Evolutionary conservation across 2,113 vertebrate genomes (phyloP).

Genomic region (Nycticebus coucang): DNA sequence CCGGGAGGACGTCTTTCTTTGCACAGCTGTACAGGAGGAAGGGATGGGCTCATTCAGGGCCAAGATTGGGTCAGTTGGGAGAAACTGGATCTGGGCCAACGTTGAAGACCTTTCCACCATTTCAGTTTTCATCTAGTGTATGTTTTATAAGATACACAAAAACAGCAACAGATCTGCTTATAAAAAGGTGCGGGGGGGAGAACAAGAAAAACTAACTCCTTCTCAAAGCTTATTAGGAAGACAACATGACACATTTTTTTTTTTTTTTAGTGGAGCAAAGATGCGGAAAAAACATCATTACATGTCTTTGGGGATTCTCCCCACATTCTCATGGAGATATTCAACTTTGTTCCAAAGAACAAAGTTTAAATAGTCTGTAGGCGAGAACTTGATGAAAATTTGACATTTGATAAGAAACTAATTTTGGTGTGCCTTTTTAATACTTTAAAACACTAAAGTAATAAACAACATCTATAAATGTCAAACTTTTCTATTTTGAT

Average conservation of each 20-base stretch:
- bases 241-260: rapidly evolving
- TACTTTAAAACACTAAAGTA: slow-evolving; percentile 69
- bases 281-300: rapidly evolving
- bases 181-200: rapidly evolving
- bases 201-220: neutral
- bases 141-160: neutral
- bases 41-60: rapidly evolving
- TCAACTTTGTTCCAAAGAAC: neutral
- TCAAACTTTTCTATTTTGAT: slow-evolving; percentile 76
- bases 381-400: slow-evolving; percentile 65
- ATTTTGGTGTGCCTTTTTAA: slow-evolving; percentile 68
- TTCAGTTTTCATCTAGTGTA: rapidly evolving
- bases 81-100: rapidly evolving
- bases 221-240: neutral
- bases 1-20: rapidly evolving
- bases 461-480: slow-evolving; percentile 79
- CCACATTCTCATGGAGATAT: neutral
- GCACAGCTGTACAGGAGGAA: rapidly evolving
- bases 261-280: rapidly evolving
- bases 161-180: neutral
- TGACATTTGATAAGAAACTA: slow-evolving; percentile 77
- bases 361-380: slow-evolving; percentile 45
- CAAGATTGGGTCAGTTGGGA: rapidly evolving
- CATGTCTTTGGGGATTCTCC: neutral
- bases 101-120: neutral